phyloP scores from a whole-genome alignment of 2,888 invertebrate species.

The Germaria angustata region DNA sequence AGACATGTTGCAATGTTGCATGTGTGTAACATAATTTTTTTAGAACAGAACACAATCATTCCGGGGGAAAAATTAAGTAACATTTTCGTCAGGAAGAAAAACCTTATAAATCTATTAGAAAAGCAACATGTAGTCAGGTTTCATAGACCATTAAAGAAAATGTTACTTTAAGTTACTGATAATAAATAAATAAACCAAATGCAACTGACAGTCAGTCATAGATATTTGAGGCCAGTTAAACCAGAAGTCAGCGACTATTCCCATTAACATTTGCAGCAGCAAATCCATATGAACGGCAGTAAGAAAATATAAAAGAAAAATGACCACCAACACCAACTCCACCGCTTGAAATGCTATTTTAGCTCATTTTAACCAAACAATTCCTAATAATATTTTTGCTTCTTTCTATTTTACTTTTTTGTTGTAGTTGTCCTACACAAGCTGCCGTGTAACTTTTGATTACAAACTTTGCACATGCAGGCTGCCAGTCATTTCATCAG shows the following conservation, averaged over 20 bases:
- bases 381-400: constrained; percentile 9
- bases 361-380: constrained; percentile 9
- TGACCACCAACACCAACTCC: constrained; percentile 25
- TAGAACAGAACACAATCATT: no score
- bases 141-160: no score
- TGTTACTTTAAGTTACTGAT: background rate
- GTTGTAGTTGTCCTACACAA: background rate
- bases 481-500: constrained; percentile 20
- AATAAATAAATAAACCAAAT: background rate
- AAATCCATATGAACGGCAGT: background rate
- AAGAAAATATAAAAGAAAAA: constrained; percentile 12
- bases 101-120: no score
- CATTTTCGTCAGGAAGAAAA: no score
- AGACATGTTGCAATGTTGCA: no score
- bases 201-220: background rate
- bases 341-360: constrained; percentile 5
- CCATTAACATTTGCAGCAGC: background rate
- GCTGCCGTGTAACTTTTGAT: constrained; percentile 22
- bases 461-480: constrained; percentile 22
- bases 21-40: no score
- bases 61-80: no score
- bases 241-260: background rate
- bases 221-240: background rate
- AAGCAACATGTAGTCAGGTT: no score
- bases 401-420: background rate